Percentiles rank a stretch among this genome's conserved stretches.
Evolutionary conservation across 2,888 invertebrate genomes (phyloP).

Genomic region (Sceliomorpha sp.): DNA sequence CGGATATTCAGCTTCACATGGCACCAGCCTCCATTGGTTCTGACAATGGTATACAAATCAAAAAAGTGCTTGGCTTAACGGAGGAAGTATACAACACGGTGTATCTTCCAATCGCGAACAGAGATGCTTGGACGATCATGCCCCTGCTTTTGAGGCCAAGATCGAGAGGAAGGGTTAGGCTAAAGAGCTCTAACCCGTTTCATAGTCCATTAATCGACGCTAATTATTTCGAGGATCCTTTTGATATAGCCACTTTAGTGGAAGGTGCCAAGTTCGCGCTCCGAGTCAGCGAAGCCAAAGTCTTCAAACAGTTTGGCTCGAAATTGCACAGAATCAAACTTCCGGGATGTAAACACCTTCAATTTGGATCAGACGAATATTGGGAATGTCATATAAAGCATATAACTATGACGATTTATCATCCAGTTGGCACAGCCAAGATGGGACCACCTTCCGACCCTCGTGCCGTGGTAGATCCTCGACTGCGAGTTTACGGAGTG

Average conservation of each 20-base stretch:
- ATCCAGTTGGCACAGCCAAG: slow-evolving; percentile 93
- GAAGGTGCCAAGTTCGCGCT: slow-evolving; percentile 91
- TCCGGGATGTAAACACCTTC: slow-evolving; percentile 88
- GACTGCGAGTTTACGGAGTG: slow-evolving; percentile 89
- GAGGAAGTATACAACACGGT: slow-evolving; percentile 90
- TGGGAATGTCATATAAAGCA: slow-evolving; percentile 93
- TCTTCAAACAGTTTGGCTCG: slow-evolving; percentile 91
- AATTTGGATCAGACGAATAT: slow-evolving; percentile 89
- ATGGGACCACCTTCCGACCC: slow-evolving; percentile 92
- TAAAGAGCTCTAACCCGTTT: slow-evolving; percentile 91
- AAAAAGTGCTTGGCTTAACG: slow-evolving; percentile 89
- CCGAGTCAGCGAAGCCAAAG: slow-evolving; percentile 86
- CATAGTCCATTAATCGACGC: slow-evolving; percentile 94
- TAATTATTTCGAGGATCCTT: slow-evolving; percentile 92
- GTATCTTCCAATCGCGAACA: slow-evolving; percentile 89
- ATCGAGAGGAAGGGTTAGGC: slow-evolving; percentile 88
- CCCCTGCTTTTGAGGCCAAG: slow-evolving; percentile 90
- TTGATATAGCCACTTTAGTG: slow-evolving; percentile 89
- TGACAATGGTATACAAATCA: slow-evolving; percentile 87
- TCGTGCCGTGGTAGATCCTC: slow-evolving; percentile 90
- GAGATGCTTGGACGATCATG: slow-evolving; percentile 91
- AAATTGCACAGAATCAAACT: slow-evolving; percentile 87
- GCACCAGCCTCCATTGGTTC: slow-evolving; percentile 93
- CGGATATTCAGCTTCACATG: slow-evolving; percentile 96
- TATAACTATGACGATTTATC: slow-evolving; percentile 94